Base-by-base conservation (phyloP, 1,140 invertebrate species). In the Acromyrmex charruanus region DNA sequence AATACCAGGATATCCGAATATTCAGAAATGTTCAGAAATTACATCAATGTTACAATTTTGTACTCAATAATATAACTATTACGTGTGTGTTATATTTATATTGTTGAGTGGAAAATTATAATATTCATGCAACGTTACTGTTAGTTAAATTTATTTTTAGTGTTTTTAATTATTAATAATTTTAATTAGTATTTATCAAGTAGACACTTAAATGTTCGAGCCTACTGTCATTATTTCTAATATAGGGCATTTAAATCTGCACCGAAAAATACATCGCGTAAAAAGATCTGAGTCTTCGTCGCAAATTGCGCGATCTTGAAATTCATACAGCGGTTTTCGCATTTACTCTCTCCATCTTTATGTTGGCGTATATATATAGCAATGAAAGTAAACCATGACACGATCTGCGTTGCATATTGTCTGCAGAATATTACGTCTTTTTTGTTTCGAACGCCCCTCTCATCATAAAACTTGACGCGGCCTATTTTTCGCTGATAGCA, bases 401-500 rank as follows among this genome's bases (percentile, higher is more conserved):
- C 0, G 12, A 49, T 25, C 39, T 28, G 14, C 6, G 39, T 12
- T 69, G 6, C 66, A 51, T n/a, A 68, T 68, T 4, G 66, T 49
- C 39, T 12, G n/a, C 12, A 3, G 12, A 28, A 25, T 9, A 9
- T 69, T 51, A 69, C 39, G 44, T 16, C 3, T 21, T 25, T 51
- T 25, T 25, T 66, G 10, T 39, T 49, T 68, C 65, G 39, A 35
- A 14, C 66, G 66, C 39, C 44, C 39, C 21, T 49, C 21, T 69
- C 39, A 12, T 51, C 39, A 12, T 61, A 3, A 18, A 31, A 2
- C 44, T 66, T 2, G 65, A 39, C 31, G 18, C 31, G 44, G 14
- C 35, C 10, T 49, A 75, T 55, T 80, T 69, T 69, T 69, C 7
- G n/a, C 51, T 35, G 21, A 0, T 51, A 69, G 28, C 21, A 77